These are phyloP conservation scores for Thaumatotibia leucotreta DNA, from an alignment of 1,140 invertebrate genomes.

Conservation along the genomic window DNA sequence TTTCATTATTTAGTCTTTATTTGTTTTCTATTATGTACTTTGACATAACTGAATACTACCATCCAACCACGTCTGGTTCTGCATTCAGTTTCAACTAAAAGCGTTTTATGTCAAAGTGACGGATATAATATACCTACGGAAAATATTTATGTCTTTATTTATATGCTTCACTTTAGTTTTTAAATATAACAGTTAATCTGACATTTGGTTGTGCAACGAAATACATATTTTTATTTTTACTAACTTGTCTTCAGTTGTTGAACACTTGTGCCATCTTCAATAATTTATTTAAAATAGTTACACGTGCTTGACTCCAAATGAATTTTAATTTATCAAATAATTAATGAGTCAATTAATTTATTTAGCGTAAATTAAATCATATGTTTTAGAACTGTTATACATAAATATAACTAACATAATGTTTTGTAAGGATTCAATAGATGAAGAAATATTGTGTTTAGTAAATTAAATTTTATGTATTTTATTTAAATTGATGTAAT, in stretches of 20 bases:
- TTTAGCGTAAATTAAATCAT: constrained; percentile 13
- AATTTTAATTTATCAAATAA: constrained; percentile 12
- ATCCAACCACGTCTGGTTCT: not conserved
- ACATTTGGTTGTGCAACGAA: constrained; percentile 47
- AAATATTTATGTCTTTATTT: not conserved
- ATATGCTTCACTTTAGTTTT: not conserved
- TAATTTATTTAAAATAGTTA: constrained; percentile 14
- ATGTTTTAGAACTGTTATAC: constrained; percentile 9
- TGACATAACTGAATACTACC: not conserved
- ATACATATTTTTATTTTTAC: constrained; percentile 24
- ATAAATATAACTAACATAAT: not conserved
- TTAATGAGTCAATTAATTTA: constrained; percentile 12
- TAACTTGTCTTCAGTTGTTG: not conserved
- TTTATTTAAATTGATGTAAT: not conserved
- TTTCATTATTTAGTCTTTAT: not conserved
- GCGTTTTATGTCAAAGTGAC: not conserved
- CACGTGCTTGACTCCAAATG: constrained; percentile 7
- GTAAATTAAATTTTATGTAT: not conserved
- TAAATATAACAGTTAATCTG: constrained; percentile 6
- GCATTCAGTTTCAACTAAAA: not conserved
- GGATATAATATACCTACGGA: not conserved
- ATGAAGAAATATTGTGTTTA: not conserved
- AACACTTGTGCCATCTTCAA: constrained; percentile 12
- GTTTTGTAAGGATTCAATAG: constrained; percentile 4
- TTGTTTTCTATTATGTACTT: not conserved